These are phyloP conservation scores for Trichonephila inaurata DNA, from an alignment of 1,140 invertebrate species.

Conservation along the genomic window DNA sequence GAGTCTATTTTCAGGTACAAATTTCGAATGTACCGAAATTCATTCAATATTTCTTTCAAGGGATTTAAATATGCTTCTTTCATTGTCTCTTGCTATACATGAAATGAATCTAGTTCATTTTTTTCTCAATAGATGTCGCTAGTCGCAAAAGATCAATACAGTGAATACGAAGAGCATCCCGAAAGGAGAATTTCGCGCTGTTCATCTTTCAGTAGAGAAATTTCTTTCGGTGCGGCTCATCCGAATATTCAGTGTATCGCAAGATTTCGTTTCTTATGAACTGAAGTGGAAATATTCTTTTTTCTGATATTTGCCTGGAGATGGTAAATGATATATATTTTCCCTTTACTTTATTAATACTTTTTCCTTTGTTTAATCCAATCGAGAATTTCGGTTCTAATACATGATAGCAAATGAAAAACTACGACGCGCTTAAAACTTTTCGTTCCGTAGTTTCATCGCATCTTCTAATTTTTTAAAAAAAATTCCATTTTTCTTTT, in stretches of 20 bases:
- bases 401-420: not conserved
- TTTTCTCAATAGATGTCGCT: conserved; percentile 37
- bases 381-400: not conserved
- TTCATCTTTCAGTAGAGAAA: conserved; percentile 46
- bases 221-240: conserved; percentile 24
- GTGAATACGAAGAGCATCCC: conserved; percentile 51
- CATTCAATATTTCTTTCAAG: not conserved
- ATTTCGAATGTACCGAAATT: too few relatives aligned
- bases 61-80: too few relatives aligned
- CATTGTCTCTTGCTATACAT: not conserved
- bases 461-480: not conserved
- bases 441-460: conserved; percentile 3
- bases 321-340: not conserved
- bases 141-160: conserved; percentile 59
- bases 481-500: not conserved
- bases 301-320: not conserved
- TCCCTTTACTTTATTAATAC: not conserved
- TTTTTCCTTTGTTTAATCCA: not conserved
- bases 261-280: conserved; percentile 7
- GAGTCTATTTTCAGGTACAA: too few relatives aligned
- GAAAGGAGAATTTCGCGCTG: conserved; percentile 47
- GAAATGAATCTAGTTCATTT: not conserved
- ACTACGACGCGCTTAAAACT: not conserved
- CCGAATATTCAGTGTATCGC: not conserved
- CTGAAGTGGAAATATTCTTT: not conserved